A percentile compares a stretch with the other conserved stretches of the same genome.
phyloP scores from a whole-genome alignment of 1,140 invertebrate species.

The Scaptodrosophila lebanonensis region DNA sequence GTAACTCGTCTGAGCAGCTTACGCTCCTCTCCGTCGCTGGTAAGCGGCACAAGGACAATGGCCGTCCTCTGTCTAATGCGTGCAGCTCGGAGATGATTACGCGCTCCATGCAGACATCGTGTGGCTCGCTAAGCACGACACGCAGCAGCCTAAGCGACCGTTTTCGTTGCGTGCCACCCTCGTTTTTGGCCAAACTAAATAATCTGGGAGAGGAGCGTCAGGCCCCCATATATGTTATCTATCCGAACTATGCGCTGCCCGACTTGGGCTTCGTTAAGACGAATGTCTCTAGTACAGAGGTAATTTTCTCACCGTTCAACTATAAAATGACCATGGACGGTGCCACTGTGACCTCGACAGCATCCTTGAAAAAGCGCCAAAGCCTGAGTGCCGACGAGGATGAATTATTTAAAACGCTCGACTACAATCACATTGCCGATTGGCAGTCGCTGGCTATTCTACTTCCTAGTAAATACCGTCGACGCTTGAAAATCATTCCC shows the following conservation, averaged over 20 bases:
- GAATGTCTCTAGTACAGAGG: constrained; percentile 80
- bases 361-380: constrained; percentile 79
- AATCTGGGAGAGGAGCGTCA: constrained; percentile 80
- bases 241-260: constrained; percentile 93
- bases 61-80: constrained; percentile 55
- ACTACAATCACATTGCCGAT: constrained; percentile 89
- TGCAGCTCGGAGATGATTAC: constrained; percentile 81
- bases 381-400: constrained; percentile 86
- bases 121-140: constrained; percentile 65
- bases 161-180: constrained; percentile 81
- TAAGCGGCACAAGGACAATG: constrained; percentile 19
- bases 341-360: constrained; percentile 26
- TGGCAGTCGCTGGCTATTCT: constrained; percentile 94
- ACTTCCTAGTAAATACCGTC: constrained; percentile 87
- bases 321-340: constrained; percentile 73
- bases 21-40: constrained; percentile 56
- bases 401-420: constrained; percentile 86
- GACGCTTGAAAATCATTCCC: constrained; percentile 85
- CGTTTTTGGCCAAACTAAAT: constrained; percentile 82
- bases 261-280: constrained; percentile 89
- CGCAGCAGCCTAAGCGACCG: constrained; percentile 68
- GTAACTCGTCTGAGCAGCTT: constrained; percentile 72
- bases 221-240: constrained; percentile 91
- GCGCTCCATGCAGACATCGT: constrained; percentile 85
- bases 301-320: constrained; percentile 79